Base-by-base conservation (phyloP, 2,113 vertebrate genomes). In the Panurus biarmicus region DNA sequence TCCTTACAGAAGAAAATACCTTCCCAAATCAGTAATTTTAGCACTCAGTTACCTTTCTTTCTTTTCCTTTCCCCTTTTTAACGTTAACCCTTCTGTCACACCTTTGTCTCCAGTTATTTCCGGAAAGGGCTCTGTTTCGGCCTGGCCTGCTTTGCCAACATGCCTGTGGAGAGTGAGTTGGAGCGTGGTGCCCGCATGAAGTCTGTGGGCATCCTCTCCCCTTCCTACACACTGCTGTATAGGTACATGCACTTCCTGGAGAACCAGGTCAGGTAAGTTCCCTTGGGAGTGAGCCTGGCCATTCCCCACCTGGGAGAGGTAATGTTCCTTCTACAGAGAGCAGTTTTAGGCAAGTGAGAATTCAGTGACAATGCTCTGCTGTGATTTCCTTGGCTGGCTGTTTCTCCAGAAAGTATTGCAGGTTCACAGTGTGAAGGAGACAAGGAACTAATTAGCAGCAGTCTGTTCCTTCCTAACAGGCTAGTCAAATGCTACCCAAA, bases 171-270 rank as follows among this genome's bases (percentile, higher is more conserved):
- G 94, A 99, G 99, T 1, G 98, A 99, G 96, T 95, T 99, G 91
- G 99, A 99, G 94, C 98, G 99, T 12, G 99, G 99, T 2, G 99
- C 99, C 3, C 98, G 99, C 57, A 99, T 99, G 99, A 99, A 99
- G 97, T 99, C 99, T 0, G 99, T 99, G 95, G 99, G 99, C 57
- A 98, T 99, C 79, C 98, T 99, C 47, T 99, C 98, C 26, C 99
- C 99, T 3, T 99, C 99, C 67, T 99, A 99, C 96, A 99, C 99
- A 3, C 97, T 99, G 88, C 98, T 99, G 0, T 99, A 99, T 89
- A 98, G 99, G 51, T 99, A 99, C 97, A 99, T 99, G 99, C 99
- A 99, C 97, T 99, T 99, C 97, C 95, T 99, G 97, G 99, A 99
- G 98, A 99, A 99, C 95, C 99, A 99, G 98, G 99, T 99, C 96